Conservation (phyloP, 2,113 vertebrate species). For the Burhinus bistriatus region DNA sequence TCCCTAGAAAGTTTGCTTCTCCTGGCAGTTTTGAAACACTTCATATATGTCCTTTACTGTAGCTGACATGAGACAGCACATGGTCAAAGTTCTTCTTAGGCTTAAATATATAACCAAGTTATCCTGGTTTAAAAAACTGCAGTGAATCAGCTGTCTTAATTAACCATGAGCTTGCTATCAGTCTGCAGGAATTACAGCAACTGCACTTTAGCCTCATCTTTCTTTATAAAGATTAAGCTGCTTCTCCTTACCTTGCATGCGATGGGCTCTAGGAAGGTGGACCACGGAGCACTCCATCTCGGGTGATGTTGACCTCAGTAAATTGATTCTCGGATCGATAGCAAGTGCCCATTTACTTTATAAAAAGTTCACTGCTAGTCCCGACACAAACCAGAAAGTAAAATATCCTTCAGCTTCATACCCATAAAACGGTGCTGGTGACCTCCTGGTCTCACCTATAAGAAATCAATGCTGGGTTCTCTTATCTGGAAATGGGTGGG, state of each 20-base stretch:
- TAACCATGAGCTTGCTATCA: not conserved
- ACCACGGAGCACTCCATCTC: not conserved
- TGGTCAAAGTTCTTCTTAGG: not conserved
- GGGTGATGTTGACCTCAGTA: fast-evolving
- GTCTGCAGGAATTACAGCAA: not conserved
- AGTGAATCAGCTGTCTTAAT: not conserved
- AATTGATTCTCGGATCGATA: not conserved
- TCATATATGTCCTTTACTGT: not conserved
- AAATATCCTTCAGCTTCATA: not conserved
- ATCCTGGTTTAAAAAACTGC: not conserved
- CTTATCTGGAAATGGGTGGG: not conserved
- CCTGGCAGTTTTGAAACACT: not conserved
- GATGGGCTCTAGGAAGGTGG: fast-evolving
- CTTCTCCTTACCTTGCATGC: not conserved
- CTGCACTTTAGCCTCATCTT: not conserved
- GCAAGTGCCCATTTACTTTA: not conserved
- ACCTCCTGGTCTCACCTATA: not conserved
- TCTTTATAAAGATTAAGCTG: not conserved
- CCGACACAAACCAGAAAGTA: not conserved
- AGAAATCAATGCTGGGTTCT: not conserved
- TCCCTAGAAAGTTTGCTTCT: not conserved
- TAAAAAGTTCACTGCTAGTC: not conserved
- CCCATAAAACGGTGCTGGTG: not conserved
- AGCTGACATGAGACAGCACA: not conserved
- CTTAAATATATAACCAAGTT: not conserved